A percentile compares a stretch with the other conserved stretches of the same genome.
Conservation (phyloP, 2,113 vertebrate species). For the Lethenteron reissneri region DNA sequence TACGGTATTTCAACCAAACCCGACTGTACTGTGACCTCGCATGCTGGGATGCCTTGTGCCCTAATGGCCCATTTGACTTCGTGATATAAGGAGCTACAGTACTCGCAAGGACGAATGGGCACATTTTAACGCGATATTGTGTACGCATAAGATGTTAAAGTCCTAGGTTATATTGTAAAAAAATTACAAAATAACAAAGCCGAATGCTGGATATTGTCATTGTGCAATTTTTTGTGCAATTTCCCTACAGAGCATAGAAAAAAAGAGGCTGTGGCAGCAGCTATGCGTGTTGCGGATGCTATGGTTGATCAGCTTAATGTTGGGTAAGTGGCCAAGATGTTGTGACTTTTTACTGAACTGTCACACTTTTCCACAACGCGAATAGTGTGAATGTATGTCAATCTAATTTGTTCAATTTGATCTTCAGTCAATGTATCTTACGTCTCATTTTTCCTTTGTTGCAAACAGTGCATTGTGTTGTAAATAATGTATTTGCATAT, state of each 20-base stretch:
- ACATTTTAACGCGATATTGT: too few relatives aligned
- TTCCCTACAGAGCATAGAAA: neutral
- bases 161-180: too few relatives aligned
- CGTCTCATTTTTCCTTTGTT: neutral
- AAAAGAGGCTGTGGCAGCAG: neutral
- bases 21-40: too few relatives aligned
- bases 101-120: too few relatives aligned
- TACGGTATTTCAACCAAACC: too few relatives aligned
- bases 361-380: neutral
- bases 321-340: neutral
- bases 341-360: neutral
- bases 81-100: too few relatives aligned
- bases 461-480: too few relatives aligned
- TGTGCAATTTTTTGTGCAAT: neutral
- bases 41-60: too few relatives aligned
- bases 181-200: too few relatives aligned
- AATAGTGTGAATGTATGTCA: neutral
- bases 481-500: too few relatives aligned
- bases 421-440: neutral
- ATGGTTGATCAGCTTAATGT: constrained; percentile 4
- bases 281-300: constrained; percentile 1
- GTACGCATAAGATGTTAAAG: too few relatives aligned
- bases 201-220: neutral
- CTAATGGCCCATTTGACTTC: too few relatives aligned
- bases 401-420: neutral